A percentile compares a stretch with the other conserved stretches of the same genome.
Evolutionary conservation across 2,113 vertebrate species (phyloP).

Genomic region (Formicarius rufipectus): DNA sequence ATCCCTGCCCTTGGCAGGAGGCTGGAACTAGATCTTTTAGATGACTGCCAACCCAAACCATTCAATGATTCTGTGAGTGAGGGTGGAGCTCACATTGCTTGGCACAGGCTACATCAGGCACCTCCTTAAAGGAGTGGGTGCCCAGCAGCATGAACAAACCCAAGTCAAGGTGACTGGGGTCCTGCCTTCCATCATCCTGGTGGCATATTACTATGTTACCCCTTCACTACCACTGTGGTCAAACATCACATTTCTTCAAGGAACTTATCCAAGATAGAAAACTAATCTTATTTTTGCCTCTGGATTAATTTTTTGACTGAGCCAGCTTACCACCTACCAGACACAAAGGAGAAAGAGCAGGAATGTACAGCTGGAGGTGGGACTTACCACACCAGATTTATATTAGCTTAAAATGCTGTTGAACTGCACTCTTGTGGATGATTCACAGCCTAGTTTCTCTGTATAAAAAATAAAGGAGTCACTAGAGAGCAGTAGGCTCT

Average conservation of each 20-base stretch:
- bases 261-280: neutral
- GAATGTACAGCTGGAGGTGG: slow-evolving; percentile 26
- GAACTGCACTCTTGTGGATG: slow-evolving; percentile 12
- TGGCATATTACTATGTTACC: neutral
- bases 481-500: slow-evolving; percentile 19
- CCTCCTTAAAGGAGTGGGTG: neutral
- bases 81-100: neutral
- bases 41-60: neutral
- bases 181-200: neutral
- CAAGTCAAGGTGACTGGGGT: neutral
- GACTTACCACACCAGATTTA: slow-evolving; percentile 26
- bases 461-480: slow-evolving; percentile 49
- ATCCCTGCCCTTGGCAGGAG: neutral
- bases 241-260: neutral
- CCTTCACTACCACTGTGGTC: neutral
- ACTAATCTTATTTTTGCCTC: neutral
- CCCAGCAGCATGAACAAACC: neutral
- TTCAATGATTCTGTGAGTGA: neutral
- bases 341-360: neutral
- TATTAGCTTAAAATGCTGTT: slow-evolving; percentile 19
- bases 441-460: slow-evolving; percentile 35
- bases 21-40: neutral
- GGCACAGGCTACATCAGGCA: neutral
- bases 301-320: neutral
- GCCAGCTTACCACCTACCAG: neutral